Conservation (phyloP, 2,797 vertebrate species). For the Myoxocephalus aenaeus region DNA sequence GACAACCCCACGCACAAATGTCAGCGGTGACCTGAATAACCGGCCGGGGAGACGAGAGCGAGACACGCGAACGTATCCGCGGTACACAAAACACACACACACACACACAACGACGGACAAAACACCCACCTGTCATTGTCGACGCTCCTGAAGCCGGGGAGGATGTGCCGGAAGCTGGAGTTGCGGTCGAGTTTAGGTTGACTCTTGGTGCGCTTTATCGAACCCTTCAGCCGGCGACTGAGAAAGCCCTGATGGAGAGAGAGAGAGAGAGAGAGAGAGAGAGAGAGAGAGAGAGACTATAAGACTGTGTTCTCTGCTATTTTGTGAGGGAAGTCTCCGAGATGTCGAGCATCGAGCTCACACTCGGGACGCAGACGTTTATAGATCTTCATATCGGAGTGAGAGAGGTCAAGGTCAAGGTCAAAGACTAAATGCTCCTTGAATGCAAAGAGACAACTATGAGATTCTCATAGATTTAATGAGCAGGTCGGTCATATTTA, state of each 20-base stretch:
- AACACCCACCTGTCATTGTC: constrained; percentile 94
- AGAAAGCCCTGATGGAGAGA: constrained; percentile 90
- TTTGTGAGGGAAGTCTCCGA: background rate
- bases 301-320: constrained; percentile 5
- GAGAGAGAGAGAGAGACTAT: background rate
- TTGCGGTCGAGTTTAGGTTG: constrained; percentile 98
- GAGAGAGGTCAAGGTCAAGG: constrained; percentile 39
- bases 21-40: constrained; percentile 70
- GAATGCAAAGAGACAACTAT: constrained; percentile 14
- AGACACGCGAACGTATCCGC: no score
- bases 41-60: no score
- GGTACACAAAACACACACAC: constrained; percentile 6
- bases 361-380: background rate
- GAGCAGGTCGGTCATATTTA: background rate
- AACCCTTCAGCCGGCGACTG: constrained; percentile 97
- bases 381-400: constrained; percentile 40
- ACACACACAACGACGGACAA: background rate
- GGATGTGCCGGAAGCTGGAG: constrained; percentile 99
- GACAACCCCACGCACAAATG: constrained; percentile 59
- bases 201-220: constrained; percentile 99
- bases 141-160: constrained; percentile 93
- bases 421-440: constrained; percentile 17
- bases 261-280: constrained; percentile 2
- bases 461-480: background rate
- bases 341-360: constrained; percentile 30